phyloP scores from a whole-genome alignment of 2,888 invertebrate genomes.

The Caenorhabditis sp. region DNA sequence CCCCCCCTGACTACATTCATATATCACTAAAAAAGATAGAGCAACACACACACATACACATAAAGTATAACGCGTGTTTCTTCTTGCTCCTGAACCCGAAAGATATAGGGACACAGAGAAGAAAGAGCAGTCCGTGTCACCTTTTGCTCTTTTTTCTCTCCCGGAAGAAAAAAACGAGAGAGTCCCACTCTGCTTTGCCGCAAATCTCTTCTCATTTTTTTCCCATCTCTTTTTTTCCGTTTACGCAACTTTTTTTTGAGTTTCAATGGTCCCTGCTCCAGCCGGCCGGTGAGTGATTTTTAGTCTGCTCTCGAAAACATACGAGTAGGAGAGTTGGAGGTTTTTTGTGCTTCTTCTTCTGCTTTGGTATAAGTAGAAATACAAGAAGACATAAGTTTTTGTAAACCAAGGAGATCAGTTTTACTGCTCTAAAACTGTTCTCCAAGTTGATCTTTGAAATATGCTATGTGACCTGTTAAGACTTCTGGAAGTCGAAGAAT shows the following conservation, averaged over 20 bases:
- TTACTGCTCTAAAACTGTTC: too few relatives aligned
- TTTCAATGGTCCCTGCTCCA: slow-evolving; percentile 42
- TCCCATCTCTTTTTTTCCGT: slow-evolving; percentile 16
- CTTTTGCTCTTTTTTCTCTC: slow-evolving; percentile 43
- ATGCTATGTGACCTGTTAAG: too few relatives aligned
- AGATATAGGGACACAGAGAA: slow-evolving; percentile 13
- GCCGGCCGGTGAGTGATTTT: slow-evolving; percentile 5
- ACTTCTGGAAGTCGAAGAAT: too few relatives aligned
- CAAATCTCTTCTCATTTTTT: slow-evolving; percentile 59
- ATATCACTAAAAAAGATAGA: slow-evolving; percentile 56
- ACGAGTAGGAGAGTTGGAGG: neutral
- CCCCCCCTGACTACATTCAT: slow-evolving; percentile 35
- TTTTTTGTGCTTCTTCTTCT: neutral
- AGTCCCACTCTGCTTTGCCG: slow-evolving; percentile 25
- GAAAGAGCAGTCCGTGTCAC: slow-evolving; percentile 59
- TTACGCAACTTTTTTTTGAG: slow-evolving; percentile 49
- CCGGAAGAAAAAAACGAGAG: slow-evolving; percentile 29
- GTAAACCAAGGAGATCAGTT: too few relatives aligned
- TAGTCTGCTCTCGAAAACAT: neutral
- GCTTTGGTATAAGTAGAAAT: neutral
- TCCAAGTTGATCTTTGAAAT: too few relatives aligned
- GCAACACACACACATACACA: slow-evolving; percentile 50
- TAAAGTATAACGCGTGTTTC: slow-evolving; percentile 63
- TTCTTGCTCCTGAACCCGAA: slow-evolving; percentile 24
- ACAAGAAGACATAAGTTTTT: too few relatives aligned